Base-by-base conservation (phyloP, 2,888 invertebrate species). In the Polydrusus pterygomalis region DNA sequence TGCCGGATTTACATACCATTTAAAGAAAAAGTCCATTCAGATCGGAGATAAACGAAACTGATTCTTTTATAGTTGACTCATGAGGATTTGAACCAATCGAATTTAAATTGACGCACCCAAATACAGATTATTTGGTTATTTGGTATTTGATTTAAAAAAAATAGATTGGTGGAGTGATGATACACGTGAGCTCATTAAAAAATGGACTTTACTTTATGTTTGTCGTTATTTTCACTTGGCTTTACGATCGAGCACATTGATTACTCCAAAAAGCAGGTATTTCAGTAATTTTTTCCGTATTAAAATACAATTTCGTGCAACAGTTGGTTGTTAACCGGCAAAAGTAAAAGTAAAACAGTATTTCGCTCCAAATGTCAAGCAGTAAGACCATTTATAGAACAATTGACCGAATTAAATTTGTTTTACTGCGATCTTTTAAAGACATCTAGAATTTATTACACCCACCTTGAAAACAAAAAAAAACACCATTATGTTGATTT, bases 311-410 rank as follows among this genome's bases (percentile, higher is more conserved):
- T 51, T 54, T 54, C 67, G 54, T 67, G 67, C 54, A 40, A 49
- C 49, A 54, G 65, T 67, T 54, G 67, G 51, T 54, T 38, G 34
- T 58, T 58, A 58, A 70, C 62, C 20, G 15, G 62, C 49, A 62
- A 70, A 62, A 70, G 70, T 70, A 70, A 70, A 70, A 70, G 70
- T 70, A 62, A 62, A 70, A n/a, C 51, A 62, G 34, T 62, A 70
- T 70, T 62, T 38, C 49, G 38, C 49, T 51, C 62, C 49, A 70
- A 70, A 70, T 70, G 70, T 70, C 70, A 70, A 60, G 17, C 70
- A 62, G 9, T 51, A 51, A 70, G 34, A 49, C 71, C 71, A 56
- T 71, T 63, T 71, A 71, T 71, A 56, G 64, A 64, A 71, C 64
- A 71, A 64, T 71, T 64, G 71, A 71, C 71, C 56, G 71, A 71